Conservation (phyloP, 1,140 invertebrate species). For the Drosophila prosaltans region DNA sequence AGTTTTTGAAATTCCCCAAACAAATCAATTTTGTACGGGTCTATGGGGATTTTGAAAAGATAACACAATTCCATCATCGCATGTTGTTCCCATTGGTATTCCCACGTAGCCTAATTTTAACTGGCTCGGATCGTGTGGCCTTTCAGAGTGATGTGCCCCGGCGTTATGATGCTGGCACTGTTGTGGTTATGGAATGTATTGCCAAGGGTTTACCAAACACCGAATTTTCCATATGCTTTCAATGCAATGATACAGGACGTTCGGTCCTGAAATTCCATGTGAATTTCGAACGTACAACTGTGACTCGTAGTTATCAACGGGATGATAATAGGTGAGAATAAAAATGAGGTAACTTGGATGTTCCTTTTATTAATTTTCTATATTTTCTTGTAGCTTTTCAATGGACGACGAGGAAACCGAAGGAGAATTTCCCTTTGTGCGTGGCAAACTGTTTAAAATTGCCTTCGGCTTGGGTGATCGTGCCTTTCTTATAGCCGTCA, state of each 20-base stretch:
- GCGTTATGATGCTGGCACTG: constrained; percentile 76
- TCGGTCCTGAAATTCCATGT: constrained; percentile 75
- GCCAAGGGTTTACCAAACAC: constrained; percentile 75
- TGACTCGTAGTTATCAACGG: constrained; percentile 70
- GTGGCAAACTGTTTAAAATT: constrained; percentile 79
- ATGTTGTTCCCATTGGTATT: constrained; percentile 80
- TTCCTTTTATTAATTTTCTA: not conserved
- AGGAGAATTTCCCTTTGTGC: constrained; percentile 78
- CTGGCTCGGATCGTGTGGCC: constrained; percentile 62
- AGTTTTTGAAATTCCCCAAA: constrained; percentile 80
- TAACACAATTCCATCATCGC: constrained; percentile 80
- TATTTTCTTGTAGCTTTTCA: constrained; percentile 50
- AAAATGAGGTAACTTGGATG: no score
- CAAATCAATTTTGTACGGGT: constrained; percentile 77
- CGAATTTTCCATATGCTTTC: constrained; percentile 81
- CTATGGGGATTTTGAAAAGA: constrained; percentile 80
- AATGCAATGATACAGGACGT: constrained; percentile 77
- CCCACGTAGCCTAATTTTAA: constrained; percentile 65
- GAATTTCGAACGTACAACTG: constrained; percentile 75
- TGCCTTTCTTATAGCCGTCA: constrained; percentile 79
- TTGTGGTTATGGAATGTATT: constrained; percentile 81
- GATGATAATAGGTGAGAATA: constrained; percentile 66
- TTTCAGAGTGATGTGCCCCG: constrained; percentile 80
- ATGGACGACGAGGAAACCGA: constrained; percentile 79
- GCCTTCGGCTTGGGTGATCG: constrained; percentile 80